Conservation (phyloP, 2,797 vertebrate species). For the Liparis tanakae region DNA sequence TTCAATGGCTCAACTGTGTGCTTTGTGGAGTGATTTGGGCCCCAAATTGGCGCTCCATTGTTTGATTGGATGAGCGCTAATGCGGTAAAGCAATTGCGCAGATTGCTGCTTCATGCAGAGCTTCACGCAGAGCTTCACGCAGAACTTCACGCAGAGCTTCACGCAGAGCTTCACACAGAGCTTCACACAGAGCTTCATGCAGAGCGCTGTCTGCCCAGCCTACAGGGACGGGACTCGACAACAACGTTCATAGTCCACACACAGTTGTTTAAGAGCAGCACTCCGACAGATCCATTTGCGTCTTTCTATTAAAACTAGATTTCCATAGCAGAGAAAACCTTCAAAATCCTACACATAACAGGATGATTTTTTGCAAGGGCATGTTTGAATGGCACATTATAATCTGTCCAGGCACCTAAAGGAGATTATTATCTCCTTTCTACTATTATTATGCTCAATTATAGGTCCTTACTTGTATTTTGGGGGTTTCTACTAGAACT, state of each 20-base stretch:
- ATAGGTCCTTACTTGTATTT: not conserved
- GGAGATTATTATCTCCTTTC: too few relatives aligned
- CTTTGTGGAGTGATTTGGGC: slow-evolving; percentile 79
- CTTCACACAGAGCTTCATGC: not conserved
- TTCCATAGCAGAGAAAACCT: not conserved
- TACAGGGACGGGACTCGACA: slow-evolving; percentile 10
- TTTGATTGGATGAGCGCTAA: slow-evolving; percentile 78
- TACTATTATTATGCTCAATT: not conserved
- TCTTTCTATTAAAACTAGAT: not conserved
- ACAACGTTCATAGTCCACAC: not conserved
- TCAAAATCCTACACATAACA: not conserved
- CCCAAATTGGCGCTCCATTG: slow-evolving; percentile 74
- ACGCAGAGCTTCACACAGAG: too few relatives aligned
- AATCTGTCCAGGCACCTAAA: slow-evolving; percentile 12
- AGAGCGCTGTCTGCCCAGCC: slow-evolving; percentile 44
- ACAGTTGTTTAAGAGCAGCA: not conserved
- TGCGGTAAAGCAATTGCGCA: slow-evolving; percentile 80
- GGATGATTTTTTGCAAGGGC: not conserved
- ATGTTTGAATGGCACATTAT: slow-evolving; percentile 66
- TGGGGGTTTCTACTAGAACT: not conserved
- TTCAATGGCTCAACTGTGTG: slow-evolving; percentile 82
- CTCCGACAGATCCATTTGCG: not conserved
- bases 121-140: slow-evolving; percentile 32
- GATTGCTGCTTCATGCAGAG: slow-evolving; percentile 72
- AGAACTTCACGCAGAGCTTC: too few relatives aligned